These are phyloP conservation scores for Creontiades dilutus DNA, from an alignment of 2,888 invertebrate genomes.

Conservation along the genomic window DNA sequence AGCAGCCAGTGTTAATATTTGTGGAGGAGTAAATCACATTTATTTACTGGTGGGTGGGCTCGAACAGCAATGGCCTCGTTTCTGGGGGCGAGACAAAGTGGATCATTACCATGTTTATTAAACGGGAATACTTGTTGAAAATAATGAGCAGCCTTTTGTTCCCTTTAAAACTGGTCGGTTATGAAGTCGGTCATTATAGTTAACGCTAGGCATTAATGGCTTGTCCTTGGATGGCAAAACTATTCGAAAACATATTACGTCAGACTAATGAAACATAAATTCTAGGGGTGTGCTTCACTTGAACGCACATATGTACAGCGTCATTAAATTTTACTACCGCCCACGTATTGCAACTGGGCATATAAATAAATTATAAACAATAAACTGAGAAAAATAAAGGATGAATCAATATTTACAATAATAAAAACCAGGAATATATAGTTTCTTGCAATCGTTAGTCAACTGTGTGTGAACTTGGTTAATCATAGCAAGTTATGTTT, in stretches of 20 bases:
- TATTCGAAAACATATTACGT: neutral
- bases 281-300: too few relatives aligned
- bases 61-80: conserved; percentile 24
- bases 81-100: conserved; percentile 31
- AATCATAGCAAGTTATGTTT: neutral
- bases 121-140: conserved; percentile 37
- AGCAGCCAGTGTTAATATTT: conserved; percentile 31
- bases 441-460: too few relatives aligned
- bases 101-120: conserved; percentile 53
- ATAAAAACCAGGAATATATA: too few relatives aligned
- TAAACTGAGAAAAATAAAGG: too few relatives aligned
- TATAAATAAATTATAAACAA: too few relatives aligned
- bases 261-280: neutral
- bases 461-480: too few relatives aligned
- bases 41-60: neutral
- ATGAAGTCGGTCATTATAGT: neutral
- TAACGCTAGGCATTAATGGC: conserved; percentile 15
- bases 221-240: neutral
- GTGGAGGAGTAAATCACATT: conserved; percentile 46
- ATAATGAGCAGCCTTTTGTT: conserved; percentile 25
- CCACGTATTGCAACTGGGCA: too few relatives aligned
- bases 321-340: too few relatives aligned
- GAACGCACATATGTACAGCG: too few relatives aligned
- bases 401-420: too few relatives aligned
- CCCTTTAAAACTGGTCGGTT: neutral